Conservation (phyloP, 2,113 vertebrate genomes). For the Sminthopsis crassicaudata region DNA sequence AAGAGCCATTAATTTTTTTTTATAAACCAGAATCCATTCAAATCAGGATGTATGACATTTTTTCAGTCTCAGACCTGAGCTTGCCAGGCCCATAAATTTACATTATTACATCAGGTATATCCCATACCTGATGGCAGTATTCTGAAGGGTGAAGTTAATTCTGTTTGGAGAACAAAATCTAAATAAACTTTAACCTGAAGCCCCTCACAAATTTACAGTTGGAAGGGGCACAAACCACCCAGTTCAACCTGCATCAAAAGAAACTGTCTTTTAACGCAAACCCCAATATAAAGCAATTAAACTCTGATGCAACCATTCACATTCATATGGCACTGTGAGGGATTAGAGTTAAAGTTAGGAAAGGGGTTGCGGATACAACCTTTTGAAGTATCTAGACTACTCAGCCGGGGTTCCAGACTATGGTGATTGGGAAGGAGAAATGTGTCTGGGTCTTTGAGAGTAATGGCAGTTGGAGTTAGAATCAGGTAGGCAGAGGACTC, state of each 20-base stretch:
- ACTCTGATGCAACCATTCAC: not conserved
- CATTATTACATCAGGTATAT: not conserved
- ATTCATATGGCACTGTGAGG: not conserved
- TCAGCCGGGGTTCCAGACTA: not conserved
- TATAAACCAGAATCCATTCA: not conserved
- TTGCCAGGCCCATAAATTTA: not conserved
- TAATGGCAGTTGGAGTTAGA: not conserved
- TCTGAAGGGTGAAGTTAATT: not conserved
- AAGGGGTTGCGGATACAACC: not conserved
- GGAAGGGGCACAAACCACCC: not conserved
- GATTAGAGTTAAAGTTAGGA: not conserved
- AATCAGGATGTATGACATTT: not conserved
- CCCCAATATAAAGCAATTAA: not conserved
- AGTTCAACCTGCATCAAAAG: not conserved
- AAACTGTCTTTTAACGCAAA: not conserved
- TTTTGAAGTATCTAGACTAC: not conserved
- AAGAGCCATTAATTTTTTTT: not conserved
- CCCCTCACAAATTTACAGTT: not conserved
- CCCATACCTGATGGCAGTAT: not conserved
- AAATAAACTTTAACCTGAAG: not conserved
- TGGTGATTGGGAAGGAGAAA: not conserved
- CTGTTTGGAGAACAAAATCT: not conserved
- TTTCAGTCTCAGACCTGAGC: not conserved
- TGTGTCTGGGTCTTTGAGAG: not conserved
- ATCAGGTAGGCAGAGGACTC: not conserved